Conservation (phyloP, 2,888 invertebrate species). For the Athalia cordata region DNA sequence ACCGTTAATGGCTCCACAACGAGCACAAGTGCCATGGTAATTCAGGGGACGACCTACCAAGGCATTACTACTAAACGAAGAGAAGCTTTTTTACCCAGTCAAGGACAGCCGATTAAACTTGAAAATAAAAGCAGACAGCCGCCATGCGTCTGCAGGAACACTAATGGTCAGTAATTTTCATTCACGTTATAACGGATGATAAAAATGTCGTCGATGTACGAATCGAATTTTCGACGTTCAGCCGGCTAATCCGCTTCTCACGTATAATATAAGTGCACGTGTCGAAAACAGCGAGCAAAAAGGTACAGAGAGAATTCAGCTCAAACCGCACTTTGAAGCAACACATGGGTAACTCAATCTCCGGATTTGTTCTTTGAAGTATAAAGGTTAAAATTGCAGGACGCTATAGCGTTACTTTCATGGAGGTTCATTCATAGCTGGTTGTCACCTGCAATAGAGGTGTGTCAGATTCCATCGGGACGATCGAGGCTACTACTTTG, state of each 20-base stretch:
- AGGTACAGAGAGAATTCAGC: neutral
- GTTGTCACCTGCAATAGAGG: neutral
- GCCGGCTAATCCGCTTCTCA: no score
- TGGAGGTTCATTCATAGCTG: neutral
- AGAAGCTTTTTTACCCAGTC: constrained; percentile 67
- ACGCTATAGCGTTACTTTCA: constrained; percentile 4
- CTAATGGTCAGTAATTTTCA: constrained; percentile 60
- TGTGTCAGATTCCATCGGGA: constrained; percentile 34
- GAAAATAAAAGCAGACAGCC: constrained; percentile 67
- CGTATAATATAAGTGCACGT: neutral
- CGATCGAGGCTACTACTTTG: constrained; percentile 20
- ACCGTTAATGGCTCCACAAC: constrained; percentile 60
- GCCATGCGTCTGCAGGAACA: constrained; percentile 67
- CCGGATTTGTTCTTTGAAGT: constrained; percentile 19
- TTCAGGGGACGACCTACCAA: constrained; percentile 59
- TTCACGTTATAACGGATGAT: no score
- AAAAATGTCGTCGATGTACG: no score
- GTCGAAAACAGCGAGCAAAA: constrained; percentile 15
- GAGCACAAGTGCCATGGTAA: constrained; percentile 60
- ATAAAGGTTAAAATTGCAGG: constrained; percentile 41
- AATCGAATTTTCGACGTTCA: no score
- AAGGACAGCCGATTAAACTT: constrained; percentile 69
- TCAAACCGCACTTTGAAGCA: constrained; percentile 16
- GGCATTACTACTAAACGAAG: constrained; percentile 62
- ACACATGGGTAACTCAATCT: constrained; percentile 29